Evolutionary conservation across 2,888 invertebrate species (phyloP).

Genomic region (Allacma fusca): DNA sequence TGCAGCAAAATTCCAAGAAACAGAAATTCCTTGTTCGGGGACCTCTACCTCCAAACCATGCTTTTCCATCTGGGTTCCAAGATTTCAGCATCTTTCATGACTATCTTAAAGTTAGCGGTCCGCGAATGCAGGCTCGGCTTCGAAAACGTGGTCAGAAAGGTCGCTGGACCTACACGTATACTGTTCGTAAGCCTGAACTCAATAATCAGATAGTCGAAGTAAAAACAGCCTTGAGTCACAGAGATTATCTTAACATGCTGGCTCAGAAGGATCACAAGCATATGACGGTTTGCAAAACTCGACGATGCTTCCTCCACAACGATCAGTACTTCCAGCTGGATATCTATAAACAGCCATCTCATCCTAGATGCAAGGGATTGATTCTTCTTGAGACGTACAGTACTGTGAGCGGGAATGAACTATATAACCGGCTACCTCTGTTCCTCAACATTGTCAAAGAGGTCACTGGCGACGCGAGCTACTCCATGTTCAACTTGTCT

Average conservation of each 20-base stretch:
- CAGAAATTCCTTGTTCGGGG: conserved; percentile 88
- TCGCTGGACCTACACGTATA: conserved; percentile 89
- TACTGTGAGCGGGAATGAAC: conserved; percentile 74
- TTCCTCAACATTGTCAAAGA: conserved; percentile 88
- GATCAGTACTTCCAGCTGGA: conserved; percentile 98
- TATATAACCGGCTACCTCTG: conserved; percentile 74
- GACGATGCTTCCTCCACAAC: conserved; percentile 94
- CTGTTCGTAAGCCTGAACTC: conserved; percentile 85
- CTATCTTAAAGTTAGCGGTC: conserved; percentile 89
- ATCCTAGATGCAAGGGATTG: conserved; percentile 88
- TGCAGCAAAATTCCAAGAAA: conserved; percentile 90
- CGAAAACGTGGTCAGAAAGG: conserved; percentile 90
- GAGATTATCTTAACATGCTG: conserved; percentile 89
- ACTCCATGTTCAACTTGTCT: conserved; percentile 97
- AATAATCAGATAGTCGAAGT: conserved; percentile 94
- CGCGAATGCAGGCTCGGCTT: conserved; percentile 88
- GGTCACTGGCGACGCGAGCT: conserved; percentile 90
- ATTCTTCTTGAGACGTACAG: conserved; percentile 94
- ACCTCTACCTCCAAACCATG: conserved; percentile 70
- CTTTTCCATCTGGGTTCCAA: conserved; percentile 74
- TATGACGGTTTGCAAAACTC: conserved; percentile 91
- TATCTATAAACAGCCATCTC: conserved; percentile 89
- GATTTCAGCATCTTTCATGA: conserved; percentile 98
- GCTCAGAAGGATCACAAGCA: conserved; percentile 91
- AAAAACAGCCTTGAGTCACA: conserved; percentile 87